Percentiles rank a stretch among this genome's conserved stretches.
Evolutionary conservation across 2,888 invertebrate species (phyloP).

Genomic region (Papilio demoleus): DNA sequence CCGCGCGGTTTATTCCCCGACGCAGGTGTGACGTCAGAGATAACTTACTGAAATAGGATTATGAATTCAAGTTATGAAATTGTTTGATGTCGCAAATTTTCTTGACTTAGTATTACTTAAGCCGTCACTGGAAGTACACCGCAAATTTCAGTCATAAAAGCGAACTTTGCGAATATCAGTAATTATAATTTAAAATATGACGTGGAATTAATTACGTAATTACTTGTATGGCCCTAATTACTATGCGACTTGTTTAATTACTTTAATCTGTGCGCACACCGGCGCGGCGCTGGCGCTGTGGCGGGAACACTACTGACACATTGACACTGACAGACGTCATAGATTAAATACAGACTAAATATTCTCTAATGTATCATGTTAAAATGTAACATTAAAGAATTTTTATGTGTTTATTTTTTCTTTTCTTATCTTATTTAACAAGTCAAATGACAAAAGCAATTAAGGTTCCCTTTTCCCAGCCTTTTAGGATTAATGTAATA

Average conservation of each 20-base stretch:
- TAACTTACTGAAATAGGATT: conserved; percentile 38
- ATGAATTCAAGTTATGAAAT: conserved; percentile 36
- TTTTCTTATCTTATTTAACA: too few species aligned
- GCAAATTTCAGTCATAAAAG: conserved; percentile 8
- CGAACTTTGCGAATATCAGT: conserved; percentile 8
- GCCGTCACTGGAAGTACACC: not conserved
- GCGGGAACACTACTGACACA: too few species aligned
- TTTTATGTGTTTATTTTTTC: not conserved
- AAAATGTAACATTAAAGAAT: not conserved
- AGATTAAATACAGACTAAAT: too few species aligned
- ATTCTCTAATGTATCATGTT: too few species aligned
- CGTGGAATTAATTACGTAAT: too few species aligned
- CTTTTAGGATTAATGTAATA: not conserved
- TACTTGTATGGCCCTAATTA: too few species aligned
- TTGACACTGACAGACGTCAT: too few species aligned
- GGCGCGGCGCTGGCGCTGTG: too few species aligned
- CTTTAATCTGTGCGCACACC: too few species aligned
- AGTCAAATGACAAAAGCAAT: not conserved
- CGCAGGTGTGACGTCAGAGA: conserved; percentile 32
- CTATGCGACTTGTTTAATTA: too few species aligned
- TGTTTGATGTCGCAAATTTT: conserved; percentile 29
- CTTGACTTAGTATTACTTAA: conserved; percentile 23
- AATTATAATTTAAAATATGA: conserved; percentile 8
- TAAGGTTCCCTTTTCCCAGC: not conserved
- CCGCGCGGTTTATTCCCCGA: conserved; percentile 11